A percentile compares a stretch with the other conserved stretches of the same genome.
These are phyloP conservation scores for Carlito syrichta DNA, from an alignment of 2,113 vertebrate species.

Conservation along the genomic window DNA sequence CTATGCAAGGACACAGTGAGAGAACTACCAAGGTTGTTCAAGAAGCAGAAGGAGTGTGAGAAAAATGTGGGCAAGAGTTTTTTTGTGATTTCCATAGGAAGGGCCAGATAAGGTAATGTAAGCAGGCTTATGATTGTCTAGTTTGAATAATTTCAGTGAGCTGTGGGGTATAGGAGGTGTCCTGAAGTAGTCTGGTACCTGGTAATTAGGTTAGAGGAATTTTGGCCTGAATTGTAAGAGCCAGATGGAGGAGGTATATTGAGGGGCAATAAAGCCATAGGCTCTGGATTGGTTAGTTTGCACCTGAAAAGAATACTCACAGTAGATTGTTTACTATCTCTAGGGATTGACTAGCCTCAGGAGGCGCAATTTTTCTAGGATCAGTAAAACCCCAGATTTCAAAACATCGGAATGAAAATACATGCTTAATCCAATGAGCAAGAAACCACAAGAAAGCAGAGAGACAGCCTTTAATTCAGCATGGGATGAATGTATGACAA, in stretches of 20 bases:
- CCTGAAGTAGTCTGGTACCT: neutral
- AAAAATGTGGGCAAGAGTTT: neutral
- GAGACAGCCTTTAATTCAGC: neutral
- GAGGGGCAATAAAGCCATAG: accelerated
- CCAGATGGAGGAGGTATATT: neutral
- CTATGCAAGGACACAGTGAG: neutral
- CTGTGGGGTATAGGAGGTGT: neutral
- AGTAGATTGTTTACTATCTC: neutral
- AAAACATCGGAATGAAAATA: neutral
- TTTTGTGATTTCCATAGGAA: neutral
- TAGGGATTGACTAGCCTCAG: neutral
- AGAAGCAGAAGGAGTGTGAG: neutral
- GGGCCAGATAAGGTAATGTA: neutral
- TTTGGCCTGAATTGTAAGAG: neutral
- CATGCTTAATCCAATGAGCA: neutral
- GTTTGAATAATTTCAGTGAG: neutral
- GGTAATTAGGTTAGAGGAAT: neutral
- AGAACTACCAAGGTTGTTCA: neutral
- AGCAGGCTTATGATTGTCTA: neutral
- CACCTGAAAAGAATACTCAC: neutral
- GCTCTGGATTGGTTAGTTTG: neutral
- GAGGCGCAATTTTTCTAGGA: neutral
- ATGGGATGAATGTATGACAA: neutral
- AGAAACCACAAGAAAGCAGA: neutral
- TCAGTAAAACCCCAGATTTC: neutral